Conservation (phyloP, 2,797 vertebrate genomes). For the Schizopygopsis pylzovi region DNA sequence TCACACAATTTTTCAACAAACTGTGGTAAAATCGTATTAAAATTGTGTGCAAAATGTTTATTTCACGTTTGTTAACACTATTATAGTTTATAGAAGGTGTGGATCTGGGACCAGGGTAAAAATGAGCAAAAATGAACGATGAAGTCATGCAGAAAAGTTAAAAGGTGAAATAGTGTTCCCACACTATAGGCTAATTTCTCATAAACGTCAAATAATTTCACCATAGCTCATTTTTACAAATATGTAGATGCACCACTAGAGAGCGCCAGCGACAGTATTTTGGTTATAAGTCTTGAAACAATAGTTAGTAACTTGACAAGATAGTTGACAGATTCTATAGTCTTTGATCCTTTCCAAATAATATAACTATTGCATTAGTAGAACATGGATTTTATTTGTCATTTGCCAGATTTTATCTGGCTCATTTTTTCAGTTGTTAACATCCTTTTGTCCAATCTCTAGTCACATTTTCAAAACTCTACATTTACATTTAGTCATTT, state of each 20-base stretch:
- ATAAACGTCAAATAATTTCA: neutral
- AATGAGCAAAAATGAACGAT: neutral
- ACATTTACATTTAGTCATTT: too few species aligned
- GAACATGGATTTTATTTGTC: neutral
- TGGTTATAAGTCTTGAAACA: neutral
- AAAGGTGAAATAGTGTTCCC: too few species aligned
- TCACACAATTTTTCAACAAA: neutral
- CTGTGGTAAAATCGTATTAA: neutral
- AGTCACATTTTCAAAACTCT: too few species aligned
- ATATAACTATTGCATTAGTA: neutral
- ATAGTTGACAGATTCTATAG: neutral
- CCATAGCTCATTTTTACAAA: neutral
- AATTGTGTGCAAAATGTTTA: neutral
- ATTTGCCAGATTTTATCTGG: neutral
- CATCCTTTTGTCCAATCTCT: too few species aligned
- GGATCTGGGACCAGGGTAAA: neutral
- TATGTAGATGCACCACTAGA: slow-evolving; percentile 5
- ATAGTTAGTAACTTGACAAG: neutral
- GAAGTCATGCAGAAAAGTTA: neutral
- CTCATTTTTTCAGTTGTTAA: too few species aligned
- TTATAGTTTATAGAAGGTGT: neutral
- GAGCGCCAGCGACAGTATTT: neutral
- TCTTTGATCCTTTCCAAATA: neutral
- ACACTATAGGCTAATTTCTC: neutral
- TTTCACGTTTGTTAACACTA: neutral